These are phyloP conservation scores for Sycophaga agraensis DNA, from an alignment of 1,140 invertebrate genomes.

Conservation along the genomic window DNA sequence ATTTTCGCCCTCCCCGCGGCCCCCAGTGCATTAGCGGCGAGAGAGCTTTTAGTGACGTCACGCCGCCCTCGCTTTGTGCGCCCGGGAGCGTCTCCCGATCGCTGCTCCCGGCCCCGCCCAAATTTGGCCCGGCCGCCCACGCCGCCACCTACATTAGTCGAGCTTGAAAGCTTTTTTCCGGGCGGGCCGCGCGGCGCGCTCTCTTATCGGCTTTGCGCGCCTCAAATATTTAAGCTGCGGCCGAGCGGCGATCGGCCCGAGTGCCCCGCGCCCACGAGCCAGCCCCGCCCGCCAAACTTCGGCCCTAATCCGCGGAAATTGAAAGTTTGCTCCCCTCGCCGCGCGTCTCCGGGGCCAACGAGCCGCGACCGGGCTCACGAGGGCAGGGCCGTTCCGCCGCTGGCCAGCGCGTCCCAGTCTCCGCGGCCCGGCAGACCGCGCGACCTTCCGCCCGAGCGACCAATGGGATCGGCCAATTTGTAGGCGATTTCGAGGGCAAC, in stretches of 20 bases:
- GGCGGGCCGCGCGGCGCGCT: no score
- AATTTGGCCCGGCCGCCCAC: no score
- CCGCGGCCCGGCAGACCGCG: no score
- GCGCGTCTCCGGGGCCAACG: conserved; percentile 34
- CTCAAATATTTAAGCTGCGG: no score
- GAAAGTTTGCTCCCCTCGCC: background rate
- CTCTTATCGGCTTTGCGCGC: no score
- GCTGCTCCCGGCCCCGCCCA: no score
- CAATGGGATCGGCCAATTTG: background rate
- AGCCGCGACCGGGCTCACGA: conserved; percentile 13
- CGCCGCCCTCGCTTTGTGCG: conserved; percentile 2
- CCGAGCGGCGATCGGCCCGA: no score
- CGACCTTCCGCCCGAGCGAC: no score
- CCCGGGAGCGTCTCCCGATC: background rate
- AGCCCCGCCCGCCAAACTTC: conserved; percentile 36
- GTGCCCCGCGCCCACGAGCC: no score
- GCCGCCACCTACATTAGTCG: no score
- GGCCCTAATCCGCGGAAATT: conserved; percentile 6
- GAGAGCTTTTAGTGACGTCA: conserved; percentile 23
- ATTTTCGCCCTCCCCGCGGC: background rate
- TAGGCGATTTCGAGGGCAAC: background rate
- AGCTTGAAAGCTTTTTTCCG: no score
- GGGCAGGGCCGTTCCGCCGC: background rate
- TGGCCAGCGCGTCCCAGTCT: no score
- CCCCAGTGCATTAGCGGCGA: conserved; percentile 18